A percentile compares a stretch with the other conserved stretches of the same genome.
Evolutionary conservation across 2,113 vertebrate species (phyloP).

Genomic region (Hoplias malabaricus): DNA sequence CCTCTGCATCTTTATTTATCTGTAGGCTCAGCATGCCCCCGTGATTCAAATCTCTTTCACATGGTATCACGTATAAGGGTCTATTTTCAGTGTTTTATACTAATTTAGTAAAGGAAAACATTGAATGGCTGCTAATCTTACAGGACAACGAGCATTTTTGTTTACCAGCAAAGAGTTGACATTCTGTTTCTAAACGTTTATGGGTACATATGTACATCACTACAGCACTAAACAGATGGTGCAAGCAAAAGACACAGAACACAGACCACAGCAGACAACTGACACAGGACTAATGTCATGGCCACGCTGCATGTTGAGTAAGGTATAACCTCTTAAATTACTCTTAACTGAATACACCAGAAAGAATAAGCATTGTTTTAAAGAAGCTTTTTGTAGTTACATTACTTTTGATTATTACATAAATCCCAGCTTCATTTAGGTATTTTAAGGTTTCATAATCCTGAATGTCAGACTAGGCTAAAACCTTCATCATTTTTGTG

Average conservation of each 20-base stretch:
- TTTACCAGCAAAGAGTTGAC: not conserved
- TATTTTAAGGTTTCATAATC: too few relatives aligned
- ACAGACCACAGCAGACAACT: not conserved
- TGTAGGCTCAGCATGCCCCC: not conserved
- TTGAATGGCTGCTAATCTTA: slow-evolving; percentile 28
- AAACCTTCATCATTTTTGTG: slow-evolving; percentile 9
- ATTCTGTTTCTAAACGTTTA: slow-evolving; percentile 2
- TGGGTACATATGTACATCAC: not conserved
- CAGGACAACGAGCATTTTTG: not conserved
- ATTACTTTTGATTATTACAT: too few relatives aligned
- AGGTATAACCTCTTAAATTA: too few relatives aligned
- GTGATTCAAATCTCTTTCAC: slow-evolving; percentile 4
- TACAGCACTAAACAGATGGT: not conserved
- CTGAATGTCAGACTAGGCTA: not conserved
- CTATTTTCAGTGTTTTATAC: slow-evolving; percentile 38
- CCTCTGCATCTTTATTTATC: not conserved
- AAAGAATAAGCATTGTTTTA: not conserved
- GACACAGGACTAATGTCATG: not conserved
- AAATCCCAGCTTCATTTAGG: too few relatives aligned
- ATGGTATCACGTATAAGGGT: slow-evolving; percentile 5
- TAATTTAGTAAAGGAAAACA: slow-evolving; percentile 8
- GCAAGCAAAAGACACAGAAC: not conserved
- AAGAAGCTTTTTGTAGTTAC: not conserved
- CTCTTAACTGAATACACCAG: too few relatives aligned
- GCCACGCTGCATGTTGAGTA: not conserved